These are phyloP conservation scores for Ephestia elutella DNA, from an alignment of 1,140 invertebrate species.

Conservation along the genomic window DNA sequence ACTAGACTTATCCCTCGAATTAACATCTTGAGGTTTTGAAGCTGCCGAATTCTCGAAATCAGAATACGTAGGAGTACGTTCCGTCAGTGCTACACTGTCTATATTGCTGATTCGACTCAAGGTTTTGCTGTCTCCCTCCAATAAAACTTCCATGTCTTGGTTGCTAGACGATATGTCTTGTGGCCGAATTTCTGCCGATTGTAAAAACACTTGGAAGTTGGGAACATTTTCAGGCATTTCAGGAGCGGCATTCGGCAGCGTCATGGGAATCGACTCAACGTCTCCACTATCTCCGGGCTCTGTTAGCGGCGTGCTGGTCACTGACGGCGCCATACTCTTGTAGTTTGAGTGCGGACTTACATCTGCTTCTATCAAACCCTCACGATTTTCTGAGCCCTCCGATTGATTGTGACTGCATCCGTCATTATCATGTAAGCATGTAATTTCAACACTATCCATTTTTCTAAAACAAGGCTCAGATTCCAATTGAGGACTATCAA, in stretches of 20 bases:
- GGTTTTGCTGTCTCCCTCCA: constrained; percentile 51
- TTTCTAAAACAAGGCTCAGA: constrained; percentile 41
- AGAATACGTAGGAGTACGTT: constrained; percentile 46
- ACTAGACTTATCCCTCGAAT: constrained; percentile 44
- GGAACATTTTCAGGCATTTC: constrained; percentile 28
- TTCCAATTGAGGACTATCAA: constrained; percentile 33
- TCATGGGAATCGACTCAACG: constrained; percentile 34
- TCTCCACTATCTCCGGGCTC: constrained; percentile 24
- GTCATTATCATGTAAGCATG: constrained; percentile 34
- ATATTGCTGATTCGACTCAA: constrained; percentile 38
- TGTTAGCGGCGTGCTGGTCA: constrained; percentile 51
- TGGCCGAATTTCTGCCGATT: constrained; percentile 53
- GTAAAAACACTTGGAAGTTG: constrained; percentile 49
- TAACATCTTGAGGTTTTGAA: constrained; percentile 49
- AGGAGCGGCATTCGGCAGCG: constrained; percentile 26
- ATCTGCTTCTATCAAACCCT: not conserved
- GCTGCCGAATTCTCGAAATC: constrained; percentile 55
- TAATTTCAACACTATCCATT: constrained; percentile 63
- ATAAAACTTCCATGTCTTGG: constrained; percentile 33
- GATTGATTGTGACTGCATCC: constrained; percentile 19
- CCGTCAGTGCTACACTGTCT: constrained; percentile 29
- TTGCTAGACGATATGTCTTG: constrained; percentile 47
- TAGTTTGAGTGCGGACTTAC: constrained; percentile 36
- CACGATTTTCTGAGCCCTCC: constrained; percentile 8
- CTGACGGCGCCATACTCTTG: constrained; percentile 40